These are phyloP conservation scores for Pogona vitticeps DNA, from an alignment of 2,113 vertebrate species.

Conservation along the genomic window DNA sequence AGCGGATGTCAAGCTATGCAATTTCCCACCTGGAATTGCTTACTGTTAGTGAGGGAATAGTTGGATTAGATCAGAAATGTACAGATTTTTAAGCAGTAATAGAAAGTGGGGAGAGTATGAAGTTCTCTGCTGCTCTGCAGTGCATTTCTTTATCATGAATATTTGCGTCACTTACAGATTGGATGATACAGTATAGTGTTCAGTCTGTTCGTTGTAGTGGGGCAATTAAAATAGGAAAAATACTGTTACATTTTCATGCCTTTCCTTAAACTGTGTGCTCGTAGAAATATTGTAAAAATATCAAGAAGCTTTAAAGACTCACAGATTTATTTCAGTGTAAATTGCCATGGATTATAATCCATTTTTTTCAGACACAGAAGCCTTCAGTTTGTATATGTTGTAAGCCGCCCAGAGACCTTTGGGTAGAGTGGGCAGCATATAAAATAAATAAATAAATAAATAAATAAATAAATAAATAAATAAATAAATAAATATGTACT, in stretches of 20 bases:
- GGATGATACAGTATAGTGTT: neutral
- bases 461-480: too few species aligned
- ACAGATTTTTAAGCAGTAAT: conserved; percentile 53
- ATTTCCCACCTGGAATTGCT: conserved; percentile 74
- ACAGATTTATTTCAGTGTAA: too few species aligned
- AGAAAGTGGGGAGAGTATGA: conserved; percentile 48
- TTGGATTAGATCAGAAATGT: conserved; percentile 58
- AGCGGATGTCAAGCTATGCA: conserved; percentile 73
- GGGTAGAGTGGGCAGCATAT: too few species aligned
- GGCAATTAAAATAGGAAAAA: neutral
- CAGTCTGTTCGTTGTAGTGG: neutral
- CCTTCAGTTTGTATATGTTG: too few species aligned
- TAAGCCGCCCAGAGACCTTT: too few species aligned
- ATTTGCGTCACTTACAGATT: neutral
- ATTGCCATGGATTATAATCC: too few species aligned
- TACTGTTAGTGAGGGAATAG: conserved; percentile 46
- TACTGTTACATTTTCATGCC: neutral
- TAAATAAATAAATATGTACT: too few species aligned
- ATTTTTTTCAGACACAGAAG: too few species aligned
- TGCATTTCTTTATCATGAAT: neutral
- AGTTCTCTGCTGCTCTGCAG: neutral
- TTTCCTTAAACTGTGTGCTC: neutral
- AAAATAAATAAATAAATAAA: too few species aligned
- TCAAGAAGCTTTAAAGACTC: too few species aligned
- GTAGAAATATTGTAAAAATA: too few species aligned